phyloP scores from a whole-genome alignment of 2,113 vertebrate genomes.

The Sinocyclocheilus grahami region DNA sequence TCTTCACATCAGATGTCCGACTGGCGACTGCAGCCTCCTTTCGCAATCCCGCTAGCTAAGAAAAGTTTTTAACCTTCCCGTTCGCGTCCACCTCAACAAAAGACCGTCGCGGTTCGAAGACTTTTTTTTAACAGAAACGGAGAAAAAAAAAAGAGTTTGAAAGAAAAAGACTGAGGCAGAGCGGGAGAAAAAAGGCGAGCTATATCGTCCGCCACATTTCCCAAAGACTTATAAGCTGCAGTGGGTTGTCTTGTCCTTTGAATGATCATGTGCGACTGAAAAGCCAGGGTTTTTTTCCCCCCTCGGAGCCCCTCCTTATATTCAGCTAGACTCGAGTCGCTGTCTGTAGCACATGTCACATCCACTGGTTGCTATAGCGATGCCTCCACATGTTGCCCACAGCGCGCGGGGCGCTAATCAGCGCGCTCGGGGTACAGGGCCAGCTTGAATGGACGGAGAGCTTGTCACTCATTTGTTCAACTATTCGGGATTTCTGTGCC shows the following conservation, averaged over 20 bases:
- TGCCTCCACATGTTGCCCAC: conserved; percentile 97
- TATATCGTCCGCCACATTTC: conserved; percentile 77
- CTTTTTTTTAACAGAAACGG: neutral
- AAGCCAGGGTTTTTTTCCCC: conserved; percentile 61
- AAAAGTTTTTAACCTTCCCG: conserved; percentile 75
- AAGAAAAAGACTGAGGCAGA: neutral
- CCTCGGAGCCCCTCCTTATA: conserved; percentile 90
- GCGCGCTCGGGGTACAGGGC: conserved; percentile 65
- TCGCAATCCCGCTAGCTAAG: conserved; percentile 65
- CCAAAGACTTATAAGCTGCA: conserved; percentile 75
- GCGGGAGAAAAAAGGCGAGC: conserved; percentile 17
- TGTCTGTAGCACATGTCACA: conserved; percentile 95
- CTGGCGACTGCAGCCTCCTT: conserved; percentile 50
- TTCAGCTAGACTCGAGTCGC: conserved; percentile 83
- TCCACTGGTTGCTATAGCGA: conserved; percentile 98
- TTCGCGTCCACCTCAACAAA: conserved; percentile 71
- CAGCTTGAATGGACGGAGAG: conserved; percentile 82
- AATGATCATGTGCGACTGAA: conserved; percentile 77
- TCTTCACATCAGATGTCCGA: conserved; percentile 35
- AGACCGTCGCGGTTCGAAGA: conserved; percentile 61
- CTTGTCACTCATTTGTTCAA: conserved; percentile 89
- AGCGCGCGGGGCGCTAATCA: conserved; percentile 64
- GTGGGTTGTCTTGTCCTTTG: conserved; percentile 76
- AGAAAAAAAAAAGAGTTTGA: neutral
- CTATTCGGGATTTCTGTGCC: conserved; percentile 79